Base-by-base conservation (phyloP, 2,888 invertebrate species). In the Ditylenchus weischeri region DNA sequence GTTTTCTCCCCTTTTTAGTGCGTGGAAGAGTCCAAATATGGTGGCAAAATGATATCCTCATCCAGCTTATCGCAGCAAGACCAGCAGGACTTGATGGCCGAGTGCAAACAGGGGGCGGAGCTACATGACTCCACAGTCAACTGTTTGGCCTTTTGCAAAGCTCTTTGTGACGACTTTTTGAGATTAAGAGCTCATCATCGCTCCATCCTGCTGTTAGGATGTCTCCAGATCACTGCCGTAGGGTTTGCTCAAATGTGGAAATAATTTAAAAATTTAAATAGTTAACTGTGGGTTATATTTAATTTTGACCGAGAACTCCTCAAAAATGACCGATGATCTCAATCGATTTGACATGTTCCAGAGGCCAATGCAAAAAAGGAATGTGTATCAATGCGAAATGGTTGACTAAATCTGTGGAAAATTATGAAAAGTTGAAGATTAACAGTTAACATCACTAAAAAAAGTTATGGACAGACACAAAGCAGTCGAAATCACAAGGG, bases 121-220 rank as follows among this genome's bases (percentile, higher is more conserved):
- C n/a, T 72, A 49, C 70, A 75, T 49, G 72, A 72, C 21, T 58
- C 66, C 11, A 71, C 75, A 21, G 64, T 73, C 38, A 73, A 70
- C 51, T 66, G 69, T 19, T 50, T 73, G 15, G 73, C 76, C 7
- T 69, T 73, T 61, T 73, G 73, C 59, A 76, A 76, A 54, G 75
- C 75, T 7, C 62, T 76, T 19, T 75, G 75, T 58, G 75, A 73
- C 64, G 73, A 73, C 51, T 69, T 66, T 29, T 19, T 75, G 10
- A 51, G 69, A 2, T 59, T 73, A 19, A 47, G 62, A 18, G 54
- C 73, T 19, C 71, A 75, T 15, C 29, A 65, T 8, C 60, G 60
- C 19, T 38, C 36, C 19, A 69, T 74, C 19, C 43, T 66, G 35
- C 54, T 69, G 36, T 29, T 76, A 8, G 74, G 75, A 43, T 48